A percentile compares a stretch with the other conserved stretches of the same genome.
These are phyloP conservation scores for Meriones psammophilus DNA, from an alignment of 2,797 vertebrate genomes.

Conservation along the genomic window DNA sequence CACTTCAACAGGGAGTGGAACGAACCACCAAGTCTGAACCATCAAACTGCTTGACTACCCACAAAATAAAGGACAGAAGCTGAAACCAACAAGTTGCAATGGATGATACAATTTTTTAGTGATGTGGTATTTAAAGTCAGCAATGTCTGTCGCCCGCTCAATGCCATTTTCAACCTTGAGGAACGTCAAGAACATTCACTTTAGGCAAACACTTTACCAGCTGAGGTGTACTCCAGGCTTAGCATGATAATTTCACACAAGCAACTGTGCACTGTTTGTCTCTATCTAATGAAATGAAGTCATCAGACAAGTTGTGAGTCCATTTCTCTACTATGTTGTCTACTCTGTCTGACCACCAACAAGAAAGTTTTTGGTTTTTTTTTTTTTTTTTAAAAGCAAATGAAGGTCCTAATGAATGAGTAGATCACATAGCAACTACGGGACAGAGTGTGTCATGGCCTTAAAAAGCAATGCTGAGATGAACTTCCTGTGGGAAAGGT, in stretches of 20 bases:
- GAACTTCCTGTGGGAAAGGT: background rate
- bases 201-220: background rate
- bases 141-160: background rate
- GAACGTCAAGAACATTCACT: background rate
- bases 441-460: background rate
- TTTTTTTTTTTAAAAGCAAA: background rate
- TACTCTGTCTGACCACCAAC: background rate
- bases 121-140: background rate
- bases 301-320: background rate
- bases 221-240: background rate
- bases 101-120: background rate
- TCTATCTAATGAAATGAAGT: background rate
- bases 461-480: background rate
- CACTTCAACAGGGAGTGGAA: background rate
- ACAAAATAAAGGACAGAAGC: background rate
- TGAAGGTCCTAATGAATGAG: background rate
- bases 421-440: background rate
- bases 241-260: background rate
- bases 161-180: background rate
- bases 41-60: background rate
- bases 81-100: background rate
- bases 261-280: background rate
- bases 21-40: background rate
- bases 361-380: background rate
- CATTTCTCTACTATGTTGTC: background rate